Conservation (phyloP, 2,888 invertebrate genomes). For the Lydus trimaculatus region DNA sequence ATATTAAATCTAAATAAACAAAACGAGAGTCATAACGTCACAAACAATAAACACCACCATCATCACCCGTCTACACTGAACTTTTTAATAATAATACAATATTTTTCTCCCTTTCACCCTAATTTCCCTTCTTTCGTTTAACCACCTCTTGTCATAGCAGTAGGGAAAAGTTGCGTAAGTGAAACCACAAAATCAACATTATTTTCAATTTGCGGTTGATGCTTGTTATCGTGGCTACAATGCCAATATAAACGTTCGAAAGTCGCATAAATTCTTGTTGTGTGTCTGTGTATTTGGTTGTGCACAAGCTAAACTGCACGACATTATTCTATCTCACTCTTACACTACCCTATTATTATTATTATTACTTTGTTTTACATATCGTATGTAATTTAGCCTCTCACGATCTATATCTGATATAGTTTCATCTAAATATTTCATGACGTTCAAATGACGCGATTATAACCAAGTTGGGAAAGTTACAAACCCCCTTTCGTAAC, state of each 20-base stretch:
- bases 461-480: constrained; percentile 2
- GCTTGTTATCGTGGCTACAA: constrained; percentile 44
- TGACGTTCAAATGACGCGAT: neutral
- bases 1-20: constrained; percentile 54
- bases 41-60: constrained; percentile 49
- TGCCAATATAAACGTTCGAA: constrained; percentile 48
- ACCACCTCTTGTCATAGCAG: neutral
- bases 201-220: constrained; percentile 54
- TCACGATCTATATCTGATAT: constrained; percentile 9
- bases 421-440: constrained; percentile 1
- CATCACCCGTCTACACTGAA: constrained; percentile 23
- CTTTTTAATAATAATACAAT: neutral
- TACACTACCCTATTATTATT: neutral
- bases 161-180: constrained; percentile 22
- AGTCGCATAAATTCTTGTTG: constrained; percentile 50
- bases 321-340: neutral
- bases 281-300: neutral
- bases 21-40: constrained; percentile 45
- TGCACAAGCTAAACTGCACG: neutral
- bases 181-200: constrained; percentile 50
- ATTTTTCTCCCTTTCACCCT: neutral
- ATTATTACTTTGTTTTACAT: neutral
- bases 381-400: neutral
- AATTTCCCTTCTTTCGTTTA: neutral
- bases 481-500: neutral